phyloP scores from a whole-genome alignment of 2,797 vertebrate species.

The Myripristis murdjan region DNA sequence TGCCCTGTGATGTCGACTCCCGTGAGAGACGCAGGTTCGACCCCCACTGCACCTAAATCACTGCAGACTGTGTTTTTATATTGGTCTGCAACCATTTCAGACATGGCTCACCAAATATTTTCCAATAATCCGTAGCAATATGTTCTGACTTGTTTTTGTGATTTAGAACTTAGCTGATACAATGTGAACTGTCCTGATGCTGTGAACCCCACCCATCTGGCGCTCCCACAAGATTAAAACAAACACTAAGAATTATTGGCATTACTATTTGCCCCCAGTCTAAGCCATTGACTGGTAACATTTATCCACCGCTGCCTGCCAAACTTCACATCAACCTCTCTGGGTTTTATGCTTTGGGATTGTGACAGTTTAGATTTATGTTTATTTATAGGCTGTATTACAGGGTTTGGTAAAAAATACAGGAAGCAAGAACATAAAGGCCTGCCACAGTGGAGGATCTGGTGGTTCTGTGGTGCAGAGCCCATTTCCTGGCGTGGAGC shows the following conservation, averaged over 20 bases:
- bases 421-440: constrained; percentile 28
- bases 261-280: not conserved
- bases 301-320: constrained; percentile 50
- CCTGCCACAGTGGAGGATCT: constrained; percentile 44
- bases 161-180: not conserved
- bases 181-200: not conserved
- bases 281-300: constrained; percentile 27
- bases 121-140: not conserved
- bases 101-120: constrained; percentile 3
- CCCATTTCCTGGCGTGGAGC: not conserved
- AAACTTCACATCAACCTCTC: constrained; percentile 36
- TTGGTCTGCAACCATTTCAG: constrained; percentile 41
- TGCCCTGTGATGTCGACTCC: constrained; percentile 66
- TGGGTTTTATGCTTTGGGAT: not conserved
- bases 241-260: not conserved
- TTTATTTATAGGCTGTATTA: constrained; percentile 6
- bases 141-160: no score
- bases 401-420: constrained; percentile 31
- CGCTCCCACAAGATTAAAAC: not conserved
- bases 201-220: not conserved
- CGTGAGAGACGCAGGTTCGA: constrained; percentile 54
- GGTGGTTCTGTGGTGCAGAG: constrained; percentile 56
- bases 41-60: constrained; percentile 56
- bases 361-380: constrained; percentile 12
- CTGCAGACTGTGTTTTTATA: constrained; percentile 62